These are phyloP conservation scores for Eonycteris spelaea DNA, from an alignment of 2,113 vertebrate species.

Conservation along the genomic window DNA sequence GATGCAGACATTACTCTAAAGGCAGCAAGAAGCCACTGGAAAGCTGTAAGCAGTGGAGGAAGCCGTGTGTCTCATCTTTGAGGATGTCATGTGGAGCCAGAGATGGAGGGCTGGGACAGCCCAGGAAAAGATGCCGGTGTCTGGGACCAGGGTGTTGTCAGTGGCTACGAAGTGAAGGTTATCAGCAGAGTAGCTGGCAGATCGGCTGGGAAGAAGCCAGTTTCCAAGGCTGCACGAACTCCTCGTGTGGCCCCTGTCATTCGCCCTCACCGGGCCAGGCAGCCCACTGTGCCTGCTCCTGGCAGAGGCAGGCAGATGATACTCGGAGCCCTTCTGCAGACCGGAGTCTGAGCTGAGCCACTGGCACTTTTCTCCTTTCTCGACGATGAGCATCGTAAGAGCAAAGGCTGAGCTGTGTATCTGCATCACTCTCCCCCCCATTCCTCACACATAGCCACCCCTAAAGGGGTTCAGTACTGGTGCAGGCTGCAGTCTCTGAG, in stretches of 20 bases:
- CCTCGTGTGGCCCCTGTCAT: not conserved
- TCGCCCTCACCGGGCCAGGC: not conserved
- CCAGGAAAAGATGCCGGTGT: not conserved
- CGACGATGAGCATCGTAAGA: rapidly evolving
- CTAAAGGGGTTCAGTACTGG: rapidly evolving
- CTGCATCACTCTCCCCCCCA: rapidly evolving
- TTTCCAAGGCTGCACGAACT: too few species aligned
- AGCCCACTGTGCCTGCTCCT: not conserved
- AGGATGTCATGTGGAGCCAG: too few species aligned
- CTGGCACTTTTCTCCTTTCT: not conserved
- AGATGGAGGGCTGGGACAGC: not conserved
- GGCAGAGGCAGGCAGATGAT: not conserved
- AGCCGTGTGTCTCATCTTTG: not conserved
- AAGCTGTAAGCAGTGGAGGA: not conserved
- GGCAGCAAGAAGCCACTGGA: not conserved
- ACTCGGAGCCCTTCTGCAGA: not conserved
- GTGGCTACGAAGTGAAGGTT: not conserved
- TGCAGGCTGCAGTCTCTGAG: not conserved
- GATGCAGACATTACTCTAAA: not conserved
- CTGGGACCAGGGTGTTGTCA: not conserved
- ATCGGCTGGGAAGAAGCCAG: not conserved
- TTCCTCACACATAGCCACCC: rapidly evolving
- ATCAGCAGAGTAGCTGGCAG: not conserved
- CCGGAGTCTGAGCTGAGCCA: not conserved
- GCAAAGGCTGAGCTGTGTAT: not conserved